Evolutionary conservation across 1,140 invertebrate genomes (phyloP), one percentile per base, ranked within the genome.

Genomic region (Diorhabda carinulata): DNA sequence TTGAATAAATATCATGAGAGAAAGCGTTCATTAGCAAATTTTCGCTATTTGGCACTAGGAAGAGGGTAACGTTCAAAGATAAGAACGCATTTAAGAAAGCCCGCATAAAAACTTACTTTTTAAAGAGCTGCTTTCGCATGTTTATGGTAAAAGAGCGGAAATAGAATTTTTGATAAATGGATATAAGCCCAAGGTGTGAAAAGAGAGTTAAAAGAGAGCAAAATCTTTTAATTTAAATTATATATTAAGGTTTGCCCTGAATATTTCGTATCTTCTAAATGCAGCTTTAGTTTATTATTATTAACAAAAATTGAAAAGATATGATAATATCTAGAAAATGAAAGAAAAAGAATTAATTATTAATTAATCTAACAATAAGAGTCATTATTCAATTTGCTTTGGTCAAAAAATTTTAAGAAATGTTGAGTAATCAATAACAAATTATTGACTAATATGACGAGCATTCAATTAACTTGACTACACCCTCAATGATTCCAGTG

Each of bases 81-180:
- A 52, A 52, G 47, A 52, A n/a, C n/a, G 47, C 47, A 52, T 52
- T 52, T 52, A 52, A 52, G n/a, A 52, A 52, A 8, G 3, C 6
- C n/a, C 3, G 47, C 47, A 52, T 52, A 52, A 52, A 52, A 52
- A 52, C 4, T 52, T 52, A 8, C 47, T 52, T n/a, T 52, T 6
- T 52, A 52, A 52, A 52, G 47, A 52, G 47, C 47, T 52, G 6
- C 47, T 52, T 52, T 52, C 47, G n/a, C 47, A n/a, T 52, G 47
- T 52, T 52, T 52, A 52, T 52, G 47, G 47, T 4, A 52, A 52
- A 52, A n/a, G 6, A 52, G 47, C 2, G 47, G 47, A 52, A 52
- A 52, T 52, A n/a, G 47, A 52, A 52, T 52, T 52, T 52, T 52
- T 52, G 47, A 52, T 52, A 52, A 52, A 52, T 52, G 47, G n/a